These are phyloP conservation scores for Poeciliopsis turrubarensis DNA, from an alignment of 2,113 vertebrate species.

Conservation along the genomic window DNA sequence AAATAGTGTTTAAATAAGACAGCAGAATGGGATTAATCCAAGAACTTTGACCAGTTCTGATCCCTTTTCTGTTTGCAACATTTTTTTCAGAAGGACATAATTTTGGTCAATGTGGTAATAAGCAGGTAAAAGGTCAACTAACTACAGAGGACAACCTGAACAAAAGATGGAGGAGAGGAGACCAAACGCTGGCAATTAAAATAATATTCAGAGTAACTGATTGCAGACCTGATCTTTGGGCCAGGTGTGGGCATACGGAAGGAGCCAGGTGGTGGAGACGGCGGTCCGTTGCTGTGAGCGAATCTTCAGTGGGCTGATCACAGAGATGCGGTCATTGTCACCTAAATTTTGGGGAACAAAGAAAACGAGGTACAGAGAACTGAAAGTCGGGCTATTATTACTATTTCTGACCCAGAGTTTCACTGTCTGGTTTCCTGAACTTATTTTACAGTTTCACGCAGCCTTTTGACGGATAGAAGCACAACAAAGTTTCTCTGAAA, in stretches of 20 bases:
- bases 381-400: conserved; percentile 5
- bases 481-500: too few species aligned
- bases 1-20: too few species aligned
- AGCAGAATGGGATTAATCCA: too few species aligned
- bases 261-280: conserved; percentile 91
- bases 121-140: not conserved
- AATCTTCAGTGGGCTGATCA: conserved; percentile 92
- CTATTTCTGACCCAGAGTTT: not conserved
- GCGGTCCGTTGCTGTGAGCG: conserved; percentile 93
- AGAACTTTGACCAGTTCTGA: not conserved
- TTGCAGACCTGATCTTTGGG: conserved; percentile 78
- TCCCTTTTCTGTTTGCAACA: not conserved
- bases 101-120: too few species aligned
- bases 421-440: not conserved
- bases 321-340: conserved; percentile 93
- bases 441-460: not conserved
- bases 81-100: not conserved
- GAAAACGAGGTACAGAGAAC: conserved; percentile 11
- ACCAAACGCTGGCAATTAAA: not conserved
- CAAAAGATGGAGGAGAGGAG: too few species aligned
- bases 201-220: not conserved
- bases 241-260: conserved; percentile 92
- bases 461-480: not conserved
- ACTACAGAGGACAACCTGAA: not conserved
- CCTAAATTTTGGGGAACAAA: conserved; percentile 74